These are phyloP conservation scores for Hydraecia micacea DNA, from an alignment of 2,888 invertebrate species.

Conservation along the genomic window DNA sequence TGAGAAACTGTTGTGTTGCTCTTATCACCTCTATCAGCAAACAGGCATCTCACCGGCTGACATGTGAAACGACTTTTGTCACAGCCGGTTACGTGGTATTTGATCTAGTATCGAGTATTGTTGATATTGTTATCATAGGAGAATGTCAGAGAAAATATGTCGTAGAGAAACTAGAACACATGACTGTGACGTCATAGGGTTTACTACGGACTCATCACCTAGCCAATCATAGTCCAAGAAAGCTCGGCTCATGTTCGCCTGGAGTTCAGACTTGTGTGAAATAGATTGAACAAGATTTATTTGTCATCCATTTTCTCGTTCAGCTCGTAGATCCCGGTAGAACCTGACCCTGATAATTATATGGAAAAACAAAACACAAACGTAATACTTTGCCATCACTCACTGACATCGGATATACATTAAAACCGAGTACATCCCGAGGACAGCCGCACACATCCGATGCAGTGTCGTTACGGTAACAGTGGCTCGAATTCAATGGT, in stretches of 20 bases:
- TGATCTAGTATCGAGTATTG: constrained; percentile 24
- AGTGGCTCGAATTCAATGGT: too few relatives aligned
- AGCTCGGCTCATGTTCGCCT: not conserved
- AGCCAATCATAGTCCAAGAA: too few relatives aligned
- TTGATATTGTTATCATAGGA: constrained; percentile 22
- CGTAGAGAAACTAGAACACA: not conserved
- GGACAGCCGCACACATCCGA: too few relatives aligned
- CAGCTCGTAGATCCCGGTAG: fast-evolving
- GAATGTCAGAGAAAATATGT: constrained; percentile 15
- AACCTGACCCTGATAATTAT: not conserved
- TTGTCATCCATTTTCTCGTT: not conserved
- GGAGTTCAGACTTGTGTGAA: not conserved
- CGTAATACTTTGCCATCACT: too few relatives aligned
- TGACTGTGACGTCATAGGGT: not conserved
- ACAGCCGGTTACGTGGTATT: constrained; percentile 28
- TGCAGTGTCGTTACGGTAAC: too few relatives aligned
- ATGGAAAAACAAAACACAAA: too few relatives aligned
- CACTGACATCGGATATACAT: too few relatives aligned
- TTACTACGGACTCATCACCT: too few relatives aligned
- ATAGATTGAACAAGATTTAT: not conserved
- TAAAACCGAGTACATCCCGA: too few relatives aligned
- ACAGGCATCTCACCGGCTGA: constrained; percentile 51
- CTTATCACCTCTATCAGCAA: constrained; percentile 59
- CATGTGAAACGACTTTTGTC: constrained; percentile 64
- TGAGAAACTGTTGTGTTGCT: constrained; percentile 62